Evolutionary conservation across 2,113 vertebrate species (phyloP).

Genomic region (Camelus dromedarius): DNA sequence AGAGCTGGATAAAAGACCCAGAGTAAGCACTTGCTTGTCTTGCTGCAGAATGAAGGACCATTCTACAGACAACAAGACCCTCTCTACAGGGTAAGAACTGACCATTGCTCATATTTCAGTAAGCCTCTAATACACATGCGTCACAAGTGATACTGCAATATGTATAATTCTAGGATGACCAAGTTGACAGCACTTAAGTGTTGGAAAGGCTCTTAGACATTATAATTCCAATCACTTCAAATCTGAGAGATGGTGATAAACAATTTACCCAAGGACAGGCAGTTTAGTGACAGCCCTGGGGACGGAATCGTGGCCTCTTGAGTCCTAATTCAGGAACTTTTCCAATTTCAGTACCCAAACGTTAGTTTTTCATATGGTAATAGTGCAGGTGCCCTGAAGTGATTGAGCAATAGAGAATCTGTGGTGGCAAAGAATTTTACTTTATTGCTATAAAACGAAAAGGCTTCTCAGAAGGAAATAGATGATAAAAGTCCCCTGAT

Average conservation of each 20-base stretch:
- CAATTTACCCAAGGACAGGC: neutral
- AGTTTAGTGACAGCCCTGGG: neutral
- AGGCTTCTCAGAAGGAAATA: conserved; percentile 69
- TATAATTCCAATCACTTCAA: neutral
- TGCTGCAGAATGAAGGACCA: neutral
- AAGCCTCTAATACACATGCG: neutral
- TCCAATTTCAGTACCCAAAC: neutral
- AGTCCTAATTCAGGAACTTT: neutral
- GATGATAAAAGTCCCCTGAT: conserved; percentile 37
- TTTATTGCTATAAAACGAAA: conserved; percentile 42
- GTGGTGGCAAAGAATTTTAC: neutral
- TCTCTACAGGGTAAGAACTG: neutral
- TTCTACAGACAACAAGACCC: neutral
- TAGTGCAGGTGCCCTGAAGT: neutral
- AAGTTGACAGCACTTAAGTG: neutral
- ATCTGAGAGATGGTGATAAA: neutral
- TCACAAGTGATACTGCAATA: too few relatives aligned
- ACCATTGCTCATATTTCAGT: neutral
- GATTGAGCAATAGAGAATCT: neutral
- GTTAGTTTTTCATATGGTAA: neutral
- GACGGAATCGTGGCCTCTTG: neutral
- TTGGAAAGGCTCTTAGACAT: neutral
- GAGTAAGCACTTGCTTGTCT: neutral
- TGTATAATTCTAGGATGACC: neutral
- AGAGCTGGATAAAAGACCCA: neutral